phyloP scores from a whole-genome alignment of 2,888 invertebrate species.

The Archips xylosteana region DNA sequence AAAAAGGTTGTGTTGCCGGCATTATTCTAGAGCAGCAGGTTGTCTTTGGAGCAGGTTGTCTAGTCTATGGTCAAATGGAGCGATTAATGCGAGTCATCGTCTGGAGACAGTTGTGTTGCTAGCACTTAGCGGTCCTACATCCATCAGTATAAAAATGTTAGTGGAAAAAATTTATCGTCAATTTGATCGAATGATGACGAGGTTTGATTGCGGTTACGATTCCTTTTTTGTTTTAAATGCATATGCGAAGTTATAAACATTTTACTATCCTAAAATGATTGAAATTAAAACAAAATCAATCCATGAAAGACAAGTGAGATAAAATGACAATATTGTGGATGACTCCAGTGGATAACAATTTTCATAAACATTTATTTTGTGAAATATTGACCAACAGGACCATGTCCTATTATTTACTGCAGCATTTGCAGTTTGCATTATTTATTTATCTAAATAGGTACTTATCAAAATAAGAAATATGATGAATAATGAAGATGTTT shows the following conservation, averaged over 20 bases:
- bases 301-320: no score
- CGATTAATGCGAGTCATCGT: conserved; percentile 33
- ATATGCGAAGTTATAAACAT: not conserved
- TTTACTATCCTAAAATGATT: not conserved
- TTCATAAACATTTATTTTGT: not conserved
- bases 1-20: conserved; percentile 31
- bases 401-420: no score
- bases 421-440: no score
- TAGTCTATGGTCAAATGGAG: conserved; percentile 19
- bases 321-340: no score
- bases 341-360: not conserved
- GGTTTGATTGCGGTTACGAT: not conserved
- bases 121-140: conserved; percentile 29
- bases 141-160: conserved; percentile 12
- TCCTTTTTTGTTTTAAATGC: not conserved
- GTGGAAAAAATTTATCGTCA: conserved; percentile 20
- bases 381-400: not conserved
- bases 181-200: conserved; percentile 1
- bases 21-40: conserved; percentile 33
- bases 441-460: no score
- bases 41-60: conserved; percentile 18
- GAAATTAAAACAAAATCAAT: not conserved
- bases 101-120: conserved; percentile 33
- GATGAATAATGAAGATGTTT: no score
- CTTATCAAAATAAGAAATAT: no score